phyloP scores from a whole-genome alignment of 2,888 invertebrate species.

The Tribolium freemani region DNA sequence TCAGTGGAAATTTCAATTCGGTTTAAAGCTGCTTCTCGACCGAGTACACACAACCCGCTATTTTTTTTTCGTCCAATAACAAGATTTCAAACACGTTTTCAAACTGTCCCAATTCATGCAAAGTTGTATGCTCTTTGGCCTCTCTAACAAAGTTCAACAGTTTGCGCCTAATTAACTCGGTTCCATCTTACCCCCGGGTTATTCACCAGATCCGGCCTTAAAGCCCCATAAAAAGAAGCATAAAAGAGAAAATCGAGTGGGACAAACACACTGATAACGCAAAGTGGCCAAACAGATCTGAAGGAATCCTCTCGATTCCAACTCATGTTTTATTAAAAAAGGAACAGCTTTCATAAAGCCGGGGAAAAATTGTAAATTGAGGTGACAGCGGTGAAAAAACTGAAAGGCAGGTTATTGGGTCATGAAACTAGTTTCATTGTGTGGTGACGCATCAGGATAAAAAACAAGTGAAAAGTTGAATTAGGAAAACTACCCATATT shows the following conservation, averaged over 20 bases:
- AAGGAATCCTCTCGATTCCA: background rate
- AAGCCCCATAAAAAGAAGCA: background rate
- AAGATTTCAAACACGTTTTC: background rate
- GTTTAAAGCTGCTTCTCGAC: background rate
- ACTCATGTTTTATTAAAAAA: slow-evolving; percentile 3
- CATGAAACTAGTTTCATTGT: background rate
- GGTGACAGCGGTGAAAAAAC: slow-evolving; percentile 1
- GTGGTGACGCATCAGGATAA: background rate
- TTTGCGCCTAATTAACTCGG: background rate
- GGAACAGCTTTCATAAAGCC: slow-evolving; percentile 10
- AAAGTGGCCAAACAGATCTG: background rate
- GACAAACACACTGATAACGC: background rate
- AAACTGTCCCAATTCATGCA: background rate
- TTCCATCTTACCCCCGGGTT: background rate
- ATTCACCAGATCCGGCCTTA: background rate
- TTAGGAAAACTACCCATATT: background rate
- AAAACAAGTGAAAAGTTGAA: background rate
- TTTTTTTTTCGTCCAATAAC: background rate
- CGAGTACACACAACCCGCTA: background rate
- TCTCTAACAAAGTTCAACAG: background rate
- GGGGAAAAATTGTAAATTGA: slow-evolving; percentile 14
- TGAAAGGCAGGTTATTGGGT: background rate
- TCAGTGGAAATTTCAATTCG: background rate
- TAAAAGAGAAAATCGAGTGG: background rate
- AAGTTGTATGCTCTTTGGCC: background rate